A percentile compares a stretch with the other conserved stretches of the same genome.
phyloP scores from a whole-genome alignment of 2,797 vertebrate genomes.

The Myotis pilosus region DNA sequence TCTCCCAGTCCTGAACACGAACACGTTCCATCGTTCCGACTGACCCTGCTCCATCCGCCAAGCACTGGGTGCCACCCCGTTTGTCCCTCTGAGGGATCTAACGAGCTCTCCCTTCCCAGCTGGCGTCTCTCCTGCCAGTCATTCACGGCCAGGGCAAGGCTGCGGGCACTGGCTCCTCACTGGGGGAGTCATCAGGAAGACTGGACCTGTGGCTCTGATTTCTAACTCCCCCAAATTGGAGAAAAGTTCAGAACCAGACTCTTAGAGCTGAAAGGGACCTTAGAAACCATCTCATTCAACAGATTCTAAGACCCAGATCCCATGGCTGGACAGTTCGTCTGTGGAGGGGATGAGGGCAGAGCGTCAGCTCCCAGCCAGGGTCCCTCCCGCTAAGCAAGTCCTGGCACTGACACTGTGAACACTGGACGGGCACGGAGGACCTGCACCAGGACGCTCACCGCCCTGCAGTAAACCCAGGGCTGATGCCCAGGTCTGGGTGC shows the following conservation, averaged over 20 bases:
- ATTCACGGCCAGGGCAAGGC: neutral
- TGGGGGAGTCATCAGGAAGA: neutral
- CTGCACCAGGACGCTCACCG: neutral
- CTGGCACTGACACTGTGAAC: neutral
- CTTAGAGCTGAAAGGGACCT: neutral
- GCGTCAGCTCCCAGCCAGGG: neutral
- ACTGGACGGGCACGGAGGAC: neutral
- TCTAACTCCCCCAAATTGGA: conserved; percentile 8
- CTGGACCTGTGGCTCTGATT: neutral
- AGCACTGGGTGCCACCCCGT: too few relatives aligned
- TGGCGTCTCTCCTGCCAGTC: neutral
- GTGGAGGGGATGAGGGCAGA: neutral
- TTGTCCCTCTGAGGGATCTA: neutral
- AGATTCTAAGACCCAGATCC: neutral
- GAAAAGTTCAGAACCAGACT: neutral
- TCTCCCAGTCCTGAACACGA: neutral
- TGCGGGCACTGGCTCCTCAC: neutral
- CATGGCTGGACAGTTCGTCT: neutral
- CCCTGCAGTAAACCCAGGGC: neutral
- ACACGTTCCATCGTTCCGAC: neutral
- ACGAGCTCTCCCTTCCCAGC: neutral
- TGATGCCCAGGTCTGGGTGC: neutral
- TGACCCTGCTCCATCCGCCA: neutral
- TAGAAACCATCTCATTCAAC: neutral
- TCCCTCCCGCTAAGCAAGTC: neutral